Evolutionary conservation across 2,113 vertebrate genomes (phyloP), one percentile per base, ranked within the genome.

Genomic region (Tragelaphus imberbis): DNA sequence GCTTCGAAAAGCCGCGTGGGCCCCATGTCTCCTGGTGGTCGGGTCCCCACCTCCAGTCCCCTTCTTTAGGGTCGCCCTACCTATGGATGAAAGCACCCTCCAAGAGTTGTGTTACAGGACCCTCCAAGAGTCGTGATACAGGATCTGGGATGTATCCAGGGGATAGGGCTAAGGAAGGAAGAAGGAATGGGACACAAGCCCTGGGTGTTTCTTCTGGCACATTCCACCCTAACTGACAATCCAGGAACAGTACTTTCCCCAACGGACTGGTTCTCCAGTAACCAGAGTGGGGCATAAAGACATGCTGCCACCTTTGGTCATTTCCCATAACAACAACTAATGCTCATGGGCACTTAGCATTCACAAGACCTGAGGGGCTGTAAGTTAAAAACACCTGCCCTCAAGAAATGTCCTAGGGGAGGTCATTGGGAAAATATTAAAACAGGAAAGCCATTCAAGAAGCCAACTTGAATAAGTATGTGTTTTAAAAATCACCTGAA

Each of bases 1-100:
- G 40, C 36, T 77, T 77, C 5, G 0, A 27, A 77, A 77, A 77
- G 36, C 36, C 3, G 0, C 1, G 0, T 77, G 40, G 36, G 21
- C 36, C 40, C 36, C 23, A 14, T 44, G 23, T 77, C 36, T 77
- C 36, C 36, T 77, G 71, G 71, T 10, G 6, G 11, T 77, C 1
- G 3, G 23, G 71, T 77, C 40, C 36, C 71, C 36, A 77, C 71
- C 12, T 77, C 71, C 36, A 77, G 36, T 12, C 6, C 44, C 71
- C 36, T 77, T 77, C 71, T 27, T 77, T 77, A 77, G 71, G 40
- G 71, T 77, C 6, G 0, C 71, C 71, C 36, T 40, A 44, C 23
- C 71, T 77, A 40, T 44, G 36, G 5, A 44, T 27, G n/a, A 71
- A 71, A 71, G n/a, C 68, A 71, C 68, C n/a, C 68, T 71, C 68